Percentiles rank a stretch among this genome's conserved stretches.
These are phyloP conservation scores for Silurus meridionalis DNA, from an alignment of 2,113 vertebrate species.

Conservation along the genomic window DNA sequence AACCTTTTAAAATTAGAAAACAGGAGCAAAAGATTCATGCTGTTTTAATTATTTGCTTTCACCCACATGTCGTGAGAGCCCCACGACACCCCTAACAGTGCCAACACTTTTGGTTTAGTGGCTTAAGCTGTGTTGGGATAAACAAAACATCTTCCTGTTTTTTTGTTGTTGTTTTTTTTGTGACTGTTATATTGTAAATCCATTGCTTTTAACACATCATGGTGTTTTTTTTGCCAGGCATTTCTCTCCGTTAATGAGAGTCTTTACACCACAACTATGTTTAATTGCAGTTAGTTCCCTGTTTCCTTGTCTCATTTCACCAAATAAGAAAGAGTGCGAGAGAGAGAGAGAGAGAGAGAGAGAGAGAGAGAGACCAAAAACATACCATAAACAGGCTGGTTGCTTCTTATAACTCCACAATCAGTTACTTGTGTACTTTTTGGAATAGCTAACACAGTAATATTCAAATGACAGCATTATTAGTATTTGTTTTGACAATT, in stretches of 20 bases:
- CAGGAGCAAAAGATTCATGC: not conserved
- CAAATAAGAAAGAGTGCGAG: slow-evolving; percentile 6
- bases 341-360: not conserved
- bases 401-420: slow-evolving; percentile 14
- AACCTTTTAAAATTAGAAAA: not conserved
- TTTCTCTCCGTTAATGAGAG: slow-evolving; percentile 42
- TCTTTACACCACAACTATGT: slow-evolving; percentile 43
- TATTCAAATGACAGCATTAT: not conserved
- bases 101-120: slow-evolving; percentile 34
- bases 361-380: no score
- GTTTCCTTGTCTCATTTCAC: slow-evolving; percentile 32
- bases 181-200: slow-evolving; percentile 24
- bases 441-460: not conserved
- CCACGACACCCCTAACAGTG: slow-evolving; percentile 12
- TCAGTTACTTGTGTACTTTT: not conserved
- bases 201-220: not conserved
- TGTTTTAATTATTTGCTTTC: slow-evolving; percentile 35
- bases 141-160: slow-evolving; percentile 36
- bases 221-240: slow-evolving; percentile 40
- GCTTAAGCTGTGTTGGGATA: slow-evolving; percentile 13
- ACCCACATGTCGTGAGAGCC: slow-evolving; percentile 26
- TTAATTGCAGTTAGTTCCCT: slow-evolving; percentile 50
- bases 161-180: slow-evolving; percentile 11
- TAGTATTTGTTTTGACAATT: not conserved
- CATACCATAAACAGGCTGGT: not conserved